phyloP scores from a whole-genome alignment of 2,797 vertebrate genomes.

The Perdix hodgsoniae region DNA sequence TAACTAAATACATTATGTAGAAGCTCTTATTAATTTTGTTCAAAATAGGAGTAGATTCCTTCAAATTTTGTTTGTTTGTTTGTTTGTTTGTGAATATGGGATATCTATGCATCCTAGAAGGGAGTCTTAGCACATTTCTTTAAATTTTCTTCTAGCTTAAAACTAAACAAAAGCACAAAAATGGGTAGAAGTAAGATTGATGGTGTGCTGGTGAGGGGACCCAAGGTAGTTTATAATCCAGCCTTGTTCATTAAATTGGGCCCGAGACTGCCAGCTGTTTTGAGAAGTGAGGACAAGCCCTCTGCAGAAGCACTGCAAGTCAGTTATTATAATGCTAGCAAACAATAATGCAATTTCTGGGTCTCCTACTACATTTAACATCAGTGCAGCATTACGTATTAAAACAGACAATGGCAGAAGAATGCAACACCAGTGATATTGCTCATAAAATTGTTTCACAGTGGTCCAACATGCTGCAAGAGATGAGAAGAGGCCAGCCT shows the following conservation, averaged over 20 bases:
- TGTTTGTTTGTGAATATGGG: not conserved
- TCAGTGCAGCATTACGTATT: not conserved
- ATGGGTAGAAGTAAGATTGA: slow-evolving; percentile 29
- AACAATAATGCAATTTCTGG: not conserved
- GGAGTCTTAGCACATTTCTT: not conserved
- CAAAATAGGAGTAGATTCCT: not conserved
- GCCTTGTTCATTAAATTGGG: slow-evolving; percentile 29
- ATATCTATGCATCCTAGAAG: not conserved
- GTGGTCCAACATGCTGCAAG: slow-evolving; percentile 19
- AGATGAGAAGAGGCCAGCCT: not conserved
- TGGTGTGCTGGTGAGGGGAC: slow-evolving; percentile 15
- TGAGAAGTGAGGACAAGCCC: slow-evolving; percentile 20
- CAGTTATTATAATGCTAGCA: not conserved
- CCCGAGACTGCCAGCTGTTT: not conserved
- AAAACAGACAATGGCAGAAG: not conserved
- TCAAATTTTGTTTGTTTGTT: too few species aligned
- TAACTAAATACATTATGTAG: not conserved
- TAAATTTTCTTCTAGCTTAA: slow-evolving; percentile 8
- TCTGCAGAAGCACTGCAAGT: not conserved
- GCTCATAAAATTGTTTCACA: slow-evolving; percentile 28
- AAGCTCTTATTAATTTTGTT: not conserved
- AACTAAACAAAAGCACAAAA: slow-evolving; percentile 44
- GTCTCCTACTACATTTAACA: not conserved
- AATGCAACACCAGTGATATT: not conserved
- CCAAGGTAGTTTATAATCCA: slow-evolving; percentile 33